A percentile compares a stretch with the other conserved stretches of the same genome.
Conservation (phyloP, 2,888 invertebrate genomes). For the Nephrocerus scutellatus region DNA sequence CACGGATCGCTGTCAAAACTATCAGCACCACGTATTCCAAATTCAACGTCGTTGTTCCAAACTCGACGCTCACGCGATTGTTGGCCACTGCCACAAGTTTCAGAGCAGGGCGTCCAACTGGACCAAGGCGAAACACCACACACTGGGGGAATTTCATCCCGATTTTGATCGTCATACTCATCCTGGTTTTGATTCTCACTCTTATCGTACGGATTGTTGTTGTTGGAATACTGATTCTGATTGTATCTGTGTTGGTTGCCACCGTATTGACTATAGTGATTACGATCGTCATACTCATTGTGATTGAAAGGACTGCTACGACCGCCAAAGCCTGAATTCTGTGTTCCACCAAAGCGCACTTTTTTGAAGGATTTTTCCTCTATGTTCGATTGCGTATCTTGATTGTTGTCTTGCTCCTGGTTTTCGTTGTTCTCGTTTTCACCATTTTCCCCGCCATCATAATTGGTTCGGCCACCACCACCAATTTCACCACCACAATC, state of each 20-base stretch:
- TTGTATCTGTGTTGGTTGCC: conserved; percentile 36
- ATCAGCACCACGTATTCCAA: conserved; percentile 31
- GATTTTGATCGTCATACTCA: conserved; percentile 3
- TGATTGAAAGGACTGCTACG: too few relatives aligned
- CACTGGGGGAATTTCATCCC: conserved; percentile 39
- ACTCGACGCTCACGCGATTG: conserved; percentile 51
- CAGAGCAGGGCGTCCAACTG: conserved; percentile 73
- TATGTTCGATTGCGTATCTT: conserved; percentile 4
- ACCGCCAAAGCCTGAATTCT: too few relatives aligned
- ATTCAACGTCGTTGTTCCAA: conserved; percentile 41
- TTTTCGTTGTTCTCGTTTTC: conserved; percentile 7
- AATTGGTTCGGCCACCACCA: conserved; percentile 26
- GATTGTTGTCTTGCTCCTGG: background rate
- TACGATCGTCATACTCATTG: conserved; percentile 10
- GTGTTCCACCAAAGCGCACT: too few relatives aligned
- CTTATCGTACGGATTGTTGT: background rate
- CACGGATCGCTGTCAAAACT: conserved; percentile 39
- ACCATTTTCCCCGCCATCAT: background rate
- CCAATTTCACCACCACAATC: conserved; percentile 41
- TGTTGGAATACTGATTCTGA: conserved; percentile 27
- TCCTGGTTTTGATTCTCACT: conserved; percentile 4
- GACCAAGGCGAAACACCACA: conserved; percentile 71
- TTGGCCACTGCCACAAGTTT: conserved; percentile 62
- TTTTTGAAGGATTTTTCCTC: too few relatives aligned
- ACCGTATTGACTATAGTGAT: too few relatives aligned